phyloP scores from a whole-genome alignment of 2,113 vertebrate species.

The Hemichromis elongatus region DNA sequence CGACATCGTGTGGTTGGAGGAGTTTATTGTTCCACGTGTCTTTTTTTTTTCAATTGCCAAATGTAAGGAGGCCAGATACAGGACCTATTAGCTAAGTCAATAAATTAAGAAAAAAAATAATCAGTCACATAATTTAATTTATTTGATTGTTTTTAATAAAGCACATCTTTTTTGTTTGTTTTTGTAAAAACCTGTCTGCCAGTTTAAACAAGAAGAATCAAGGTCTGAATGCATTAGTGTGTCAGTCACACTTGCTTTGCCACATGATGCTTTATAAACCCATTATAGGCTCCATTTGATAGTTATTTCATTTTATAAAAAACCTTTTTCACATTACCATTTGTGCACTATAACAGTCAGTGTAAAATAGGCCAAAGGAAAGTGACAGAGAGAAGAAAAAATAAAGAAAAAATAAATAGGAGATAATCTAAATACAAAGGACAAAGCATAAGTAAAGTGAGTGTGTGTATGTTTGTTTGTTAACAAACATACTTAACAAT shows the following conservation, averaged over 20 bases:
- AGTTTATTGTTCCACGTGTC: not conserved
- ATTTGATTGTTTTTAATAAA: not conserved
- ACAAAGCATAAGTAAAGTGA: not conserved
- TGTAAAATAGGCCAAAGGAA: not conserved
- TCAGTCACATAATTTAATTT: not conserved
- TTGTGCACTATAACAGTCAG: not conserved
- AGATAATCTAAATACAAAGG: not conserved
- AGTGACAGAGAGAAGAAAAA: not conserved
- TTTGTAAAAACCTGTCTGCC: not conserved
- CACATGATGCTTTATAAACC: not conserved
- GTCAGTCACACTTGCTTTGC: not conserved
- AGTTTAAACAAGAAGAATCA: not conserved
- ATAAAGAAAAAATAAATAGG: not conserved
- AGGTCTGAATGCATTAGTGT: not conserved
- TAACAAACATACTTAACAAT: not conserved
- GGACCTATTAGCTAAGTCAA: too few species aligned
- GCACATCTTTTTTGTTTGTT: not conserved
- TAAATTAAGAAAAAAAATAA: not conserved
- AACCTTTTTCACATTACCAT: not conserved
- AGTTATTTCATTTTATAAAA: not conserved
- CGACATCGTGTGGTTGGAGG: not conserved
- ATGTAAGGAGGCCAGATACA: not conserved
- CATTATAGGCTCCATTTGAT: not conserved
- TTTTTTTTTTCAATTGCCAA: not conserved
- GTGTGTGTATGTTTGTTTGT: not conserved